These are phyloP conservation scores for Mormyrus hasselquistii DNA, from an alignment of 2,797 vertebrate species.

Conservation along the genomic window DNA sequence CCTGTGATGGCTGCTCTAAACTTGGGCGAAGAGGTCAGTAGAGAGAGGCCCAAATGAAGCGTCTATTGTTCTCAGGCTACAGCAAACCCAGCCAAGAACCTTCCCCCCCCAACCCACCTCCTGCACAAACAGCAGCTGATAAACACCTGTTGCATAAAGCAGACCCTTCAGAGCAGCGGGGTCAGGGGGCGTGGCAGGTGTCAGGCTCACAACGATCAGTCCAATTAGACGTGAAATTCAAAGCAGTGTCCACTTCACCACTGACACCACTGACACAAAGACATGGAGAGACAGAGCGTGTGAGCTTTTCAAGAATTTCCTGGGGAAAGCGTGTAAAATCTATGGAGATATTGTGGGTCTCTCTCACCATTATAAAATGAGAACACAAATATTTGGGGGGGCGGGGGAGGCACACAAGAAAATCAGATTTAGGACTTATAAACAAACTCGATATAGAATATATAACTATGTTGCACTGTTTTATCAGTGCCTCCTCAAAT, in stretches of 20 bases:
- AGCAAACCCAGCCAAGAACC: neutral
- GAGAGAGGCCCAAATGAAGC: conserved; percentile 35
- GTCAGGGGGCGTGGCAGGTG: conserved; percentile 9
- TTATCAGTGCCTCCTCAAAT: neutral
- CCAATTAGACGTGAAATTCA: conserved; percentile 4
- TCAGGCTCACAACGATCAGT: conserved; percentile 20
- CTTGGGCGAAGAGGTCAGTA: conserved; percentile 31
- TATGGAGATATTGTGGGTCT: neutral
- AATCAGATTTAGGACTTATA: neutral
- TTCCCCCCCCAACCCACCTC: conserved; percentile 3
- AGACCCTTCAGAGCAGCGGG: conserved; percentile 7
- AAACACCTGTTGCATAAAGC: conserved; percentile 46
- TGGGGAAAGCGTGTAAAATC: neutral
- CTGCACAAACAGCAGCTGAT: conserved; percentile 38
- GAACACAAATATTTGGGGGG: neutral
- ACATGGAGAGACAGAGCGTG: neutral
- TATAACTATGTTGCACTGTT: neutral
- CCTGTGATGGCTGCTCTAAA: conserved; percentile 18
- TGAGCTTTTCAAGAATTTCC: neutral
- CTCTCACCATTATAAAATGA: neutral
- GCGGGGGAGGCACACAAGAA: neutral
- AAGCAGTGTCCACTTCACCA: neutral
- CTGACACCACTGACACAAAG: neutral
- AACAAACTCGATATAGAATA: neutral
- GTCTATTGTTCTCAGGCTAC: conserved; percentile 41